Evolutionary conservation across 2,797 vertebrate genomes (phyloP), one percentile per base, ranked within the genome.

Genomic region (Chloroceryle inda): DNA sequence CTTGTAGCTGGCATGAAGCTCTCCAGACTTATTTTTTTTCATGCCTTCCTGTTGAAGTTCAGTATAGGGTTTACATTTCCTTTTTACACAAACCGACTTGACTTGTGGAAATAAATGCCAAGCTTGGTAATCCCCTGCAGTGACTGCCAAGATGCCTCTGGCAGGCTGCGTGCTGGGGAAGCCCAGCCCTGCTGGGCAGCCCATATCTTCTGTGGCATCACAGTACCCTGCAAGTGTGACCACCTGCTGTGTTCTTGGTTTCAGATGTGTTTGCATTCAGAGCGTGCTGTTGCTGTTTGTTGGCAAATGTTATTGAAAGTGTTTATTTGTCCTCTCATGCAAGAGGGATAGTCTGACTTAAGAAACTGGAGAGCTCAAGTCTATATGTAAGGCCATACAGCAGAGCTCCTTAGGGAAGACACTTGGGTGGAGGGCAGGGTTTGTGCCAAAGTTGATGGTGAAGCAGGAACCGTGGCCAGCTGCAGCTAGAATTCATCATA

Each of bases 41-140:
- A 31, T 76, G 71, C 21, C 49, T 95, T 94, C 73, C 83, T 67
- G 23, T 87, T 93, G 80, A 91, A 88, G 53, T 89, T 78, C 33
- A 42, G 40, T 78, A 21, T 71, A 44, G 77, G 44, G 35, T 67
- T 92, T 66, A 40, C n/a, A 35, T 85, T 96, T 91, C 66, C 68
- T 64, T 84, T 94, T 64, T 20, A 69, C 33, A 21, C 37, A 15
- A 13, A 3, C 40, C 45, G 72, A 29, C 55, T 83, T 79, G 1
- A 33, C 61, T 55, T 38, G 64, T 79, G 75, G 92, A 63, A 77
- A 19, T 35, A 10, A 67, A 53, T 67, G 71, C 83, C 88, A 79
- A 18, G 52, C 33, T 68, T 53, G 75, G 85, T 81, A 80, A 53
- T 94, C 15, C 50, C 58, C n/a, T 85, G 0, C 9, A 21, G 44